Evolutionary conservation across 2,888 invertebrate species (phyloP).

Genomic region (Caenorhabditis doughertyi): DNA sequence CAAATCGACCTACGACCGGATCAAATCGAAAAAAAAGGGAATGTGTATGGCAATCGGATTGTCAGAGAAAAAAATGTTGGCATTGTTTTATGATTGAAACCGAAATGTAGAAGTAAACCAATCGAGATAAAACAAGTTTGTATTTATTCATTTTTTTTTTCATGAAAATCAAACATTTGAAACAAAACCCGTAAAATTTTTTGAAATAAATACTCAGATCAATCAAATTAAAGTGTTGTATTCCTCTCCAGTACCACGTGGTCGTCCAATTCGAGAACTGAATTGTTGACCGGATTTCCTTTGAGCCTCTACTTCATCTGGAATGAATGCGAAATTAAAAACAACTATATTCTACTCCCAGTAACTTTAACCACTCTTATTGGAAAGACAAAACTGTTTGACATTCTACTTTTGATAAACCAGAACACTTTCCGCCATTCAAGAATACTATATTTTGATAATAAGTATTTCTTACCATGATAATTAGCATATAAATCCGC

Average conservation of each 20-base stretch:
- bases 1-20: constrained; percentile 62
- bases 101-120: background rate
- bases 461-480: constrained; percentile 40
- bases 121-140: constrained; percentile 5
- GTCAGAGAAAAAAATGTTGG: background rate
- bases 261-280: constrained; percentile 43
- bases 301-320: constrained; percentile 55
- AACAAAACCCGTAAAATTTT: constrained; percentile 15
- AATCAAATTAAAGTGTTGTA: constrained; percentile 47
- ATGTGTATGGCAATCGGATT: constrained; percentile 28
- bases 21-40: constrained; percentile 26
- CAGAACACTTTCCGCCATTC: too few relatives aligned
- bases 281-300: constrained; percentile 23
- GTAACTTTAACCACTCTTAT: too few relatives aligned
- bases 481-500: constrained; percentile 67
- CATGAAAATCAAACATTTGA: background rate
- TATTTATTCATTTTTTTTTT: constrained; percentile 9
- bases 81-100: constrained; percentile 8
- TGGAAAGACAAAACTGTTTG: too few relatives aligned
- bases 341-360: too few relatives aligned
- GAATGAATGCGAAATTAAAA: too few relatives aligned
- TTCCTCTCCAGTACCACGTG: constrained; percentile 30
- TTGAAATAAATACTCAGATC: background rate
- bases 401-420: too few relatives aligned
- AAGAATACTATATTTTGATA: too few relatives aligned